Base-by-base conservation (phyloP, 2,888 invertebrate species). In the Napeogenes inachia region DNA sequence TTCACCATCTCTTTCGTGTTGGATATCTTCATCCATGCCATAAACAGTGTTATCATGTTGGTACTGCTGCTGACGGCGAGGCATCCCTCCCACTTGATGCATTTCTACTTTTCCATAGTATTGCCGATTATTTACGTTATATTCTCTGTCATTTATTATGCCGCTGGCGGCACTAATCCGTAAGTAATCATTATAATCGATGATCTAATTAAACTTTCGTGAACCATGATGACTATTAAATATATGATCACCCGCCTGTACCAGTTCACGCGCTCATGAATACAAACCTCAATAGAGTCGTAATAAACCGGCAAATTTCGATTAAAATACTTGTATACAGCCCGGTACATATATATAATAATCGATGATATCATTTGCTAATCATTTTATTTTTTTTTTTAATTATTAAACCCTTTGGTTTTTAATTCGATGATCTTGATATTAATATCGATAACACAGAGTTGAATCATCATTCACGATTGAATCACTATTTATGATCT, bases 31-130 rank as follows among this genome's bases (percentile, higher is more conserved):
- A 78, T 86, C 56, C 89, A 89, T 78, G 92, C 91, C 5, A 87
- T 94, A 71, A 96, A 96, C 85, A 94, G 95, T 10, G 79, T 94
- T 54, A 82, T 95, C 73, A 95, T 96, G 93, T 74, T 96, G 55
- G 74, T 93, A 10, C 95, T 97, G 77, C 79, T 96, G 70, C 85
- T 93, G 66, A 82, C 94, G 54, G 92, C 94, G n/a, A 92, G 93
- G n/a, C 94, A 95, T 73, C 96, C 96, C 4, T 87, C 94, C 13
- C 91, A 93, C 46, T 53, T 85, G 13, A 70, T 89, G 12, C 91
- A 92, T 73, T 91, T 92, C 75, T 91, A 92, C 85, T 93, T 93
- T 82, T 91, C 94, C 0, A 78, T 94, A 50, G 73, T 91, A 10
- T 91, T 94, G 71, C 93, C 92, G 4, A 70, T 93, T 35, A 71